These are phyloP conservation scores for Cepaea nemoralis DNA, from an alignment of 1,140 invertebrate genomes.

Conservation along the genomic window DNA sequence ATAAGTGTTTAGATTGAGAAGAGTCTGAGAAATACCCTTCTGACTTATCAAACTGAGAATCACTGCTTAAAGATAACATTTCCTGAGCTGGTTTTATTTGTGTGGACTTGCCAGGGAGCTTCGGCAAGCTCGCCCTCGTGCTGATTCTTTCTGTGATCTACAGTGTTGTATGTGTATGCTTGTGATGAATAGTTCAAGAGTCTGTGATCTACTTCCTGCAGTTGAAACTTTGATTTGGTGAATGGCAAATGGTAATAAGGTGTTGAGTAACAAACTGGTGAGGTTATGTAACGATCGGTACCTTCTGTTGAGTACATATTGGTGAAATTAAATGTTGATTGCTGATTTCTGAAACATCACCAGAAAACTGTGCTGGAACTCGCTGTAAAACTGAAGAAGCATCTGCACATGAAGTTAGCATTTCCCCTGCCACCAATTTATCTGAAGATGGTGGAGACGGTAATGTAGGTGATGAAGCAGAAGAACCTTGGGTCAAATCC, in stretches of 20 bases:
- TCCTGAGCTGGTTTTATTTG: neutral
- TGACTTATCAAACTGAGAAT: neutral
- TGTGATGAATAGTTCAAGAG: neutral
- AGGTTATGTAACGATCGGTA: conserved; percentile 16
- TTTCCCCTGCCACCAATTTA: neutral
- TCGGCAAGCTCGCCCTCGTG: neutral
- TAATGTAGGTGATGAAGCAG: neutral
- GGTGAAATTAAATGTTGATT: too few relatives aligned
- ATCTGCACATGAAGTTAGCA: neutral
- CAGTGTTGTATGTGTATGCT: neutral
- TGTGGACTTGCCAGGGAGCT: neutral
- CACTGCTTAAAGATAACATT: neutral
- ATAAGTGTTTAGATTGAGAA: neutral
- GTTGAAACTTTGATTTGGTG: neutral
- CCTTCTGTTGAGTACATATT: too few relatives aligned
- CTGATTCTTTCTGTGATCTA: neutral
- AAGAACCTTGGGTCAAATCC: neutral
- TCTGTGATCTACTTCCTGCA: neutral
- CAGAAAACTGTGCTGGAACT: neutral
- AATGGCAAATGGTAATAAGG: neutral
- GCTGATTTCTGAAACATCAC: neutral
- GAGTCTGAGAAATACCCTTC: neutral
- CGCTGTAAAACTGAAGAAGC: neutral
- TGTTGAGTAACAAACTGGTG: conserved; percentile 24
- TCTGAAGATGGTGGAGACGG: neutral